These are phyloP conservation scores for Megalonaias nervosa DNA, from an alignment of 1,140 invertebrate species.

Conservation along the genomic window DNA sequence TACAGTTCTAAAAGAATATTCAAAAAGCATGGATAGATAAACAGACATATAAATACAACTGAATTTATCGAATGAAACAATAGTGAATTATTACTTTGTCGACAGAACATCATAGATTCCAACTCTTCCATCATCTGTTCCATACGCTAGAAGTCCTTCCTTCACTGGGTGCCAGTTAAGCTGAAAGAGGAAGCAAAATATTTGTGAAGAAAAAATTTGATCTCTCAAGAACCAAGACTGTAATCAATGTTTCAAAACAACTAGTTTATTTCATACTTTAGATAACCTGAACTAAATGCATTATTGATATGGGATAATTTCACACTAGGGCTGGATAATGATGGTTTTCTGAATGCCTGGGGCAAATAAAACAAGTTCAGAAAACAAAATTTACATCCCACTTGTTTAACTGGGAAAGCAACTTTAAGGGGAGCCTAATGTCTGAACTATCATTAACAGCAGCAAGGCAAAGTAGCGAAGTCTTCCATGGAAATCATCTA, in stretches of 20 bases:
- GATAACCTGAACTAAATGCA: too few relatives aligned
- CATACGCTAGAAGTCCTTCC: conserved; percentile 83
- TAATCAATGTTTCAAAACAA: neutral
- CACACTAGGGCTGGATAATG: too few relatives aligned
- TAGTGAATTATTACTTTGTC: conserved; percentile 63
- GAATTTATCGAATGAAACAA: neutral
- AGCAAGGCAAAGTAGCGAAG: too few relatives aligned
- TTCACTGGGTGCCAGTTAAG: conserved; percentile 84
- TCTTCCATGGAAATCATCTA: too few relatives aligned
- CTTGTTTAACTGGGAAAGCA: too few relatives aligned
- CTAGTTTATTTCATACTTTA: neutral
- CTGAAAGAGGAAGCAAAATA: conserved; percentile 44
- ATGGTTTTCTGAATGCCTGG: too few relatives aligned
- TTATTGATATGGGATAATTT: too few relatives aligned
- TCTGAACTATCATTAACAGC: too few relatives aligned
- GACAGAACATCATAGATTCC: conserved; percentile 70
- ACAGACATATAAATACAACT: neutral
- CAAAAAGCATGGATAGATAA: neutral
- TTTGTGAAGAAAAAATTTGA: neutral
- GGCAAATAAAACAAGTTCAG: too few relatives aligned
- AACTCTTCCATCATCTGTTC: conserved; percentile 82
- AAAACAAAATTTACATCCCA: too few relatives aligned
- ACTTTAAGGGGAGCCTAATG: too few relatives aligned
- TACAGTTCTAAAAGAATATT: neutral
- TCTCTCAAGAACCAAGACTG: neutral